Percentiles rank a stretch among this genome's conserved stretches.
Evolutionary conservation across 2,113 vertebrate species (phyloP).

Genomic region (Alethe castanea): DNA sequence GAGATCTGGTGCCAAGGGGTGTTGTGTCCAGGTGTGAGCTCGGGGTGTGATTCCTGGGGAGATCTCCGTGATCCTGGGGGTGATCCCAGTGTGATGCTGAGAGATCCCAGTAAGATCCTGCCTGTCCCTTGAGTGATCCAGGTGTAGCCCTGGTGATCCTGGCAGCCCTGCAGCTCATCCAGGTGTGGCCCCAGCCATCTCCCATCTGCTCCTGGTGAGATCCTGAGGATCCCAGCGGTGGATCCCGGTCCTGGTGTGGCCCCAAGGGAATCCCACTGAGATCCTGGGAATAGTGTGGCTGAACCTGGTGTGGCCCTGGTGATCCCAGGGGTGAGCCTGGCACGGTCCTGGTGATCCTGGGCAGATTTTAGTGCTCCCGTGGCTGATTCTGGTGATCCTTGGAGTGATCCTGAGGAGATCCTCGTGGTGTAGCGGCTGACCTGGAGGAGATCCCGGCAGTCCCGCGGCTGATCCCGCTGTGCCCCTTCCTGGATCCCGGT

Average conservation of each 20-base stretch:
- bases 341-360: background rate
- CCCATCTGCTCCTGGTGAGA: background rate
- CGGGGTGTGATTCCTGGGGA: background rate
- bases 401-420: background rate
- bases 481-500: background rate
- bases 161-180: background rate
- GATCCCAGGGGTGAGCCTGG: background rate
- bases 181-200: fast-evolving
- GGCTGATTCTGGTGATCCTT: background rate
- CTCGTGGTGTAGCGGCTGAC: fast-evolving
- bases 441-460: background rate
- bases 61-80: background rate
- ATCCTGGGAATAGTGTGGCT: background rate
- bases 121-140: background rate
- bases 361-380: background rate
- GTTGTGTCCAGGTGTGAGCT: background rate
- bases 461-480: background rate
- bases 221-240: background rate
- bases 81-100: background rate
- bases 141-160: background rate
- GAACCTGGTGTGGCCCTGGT: background rate
- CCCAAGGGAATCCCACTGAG: background rate
- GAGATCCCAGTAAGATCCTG: background rate
- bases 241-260: background rate
- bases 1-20: too few relatives aligned